phyloP scores from a whole-genome alignment of 2,113 vertebrate genomes.

The Gymnarchus niloticus region DNA sequence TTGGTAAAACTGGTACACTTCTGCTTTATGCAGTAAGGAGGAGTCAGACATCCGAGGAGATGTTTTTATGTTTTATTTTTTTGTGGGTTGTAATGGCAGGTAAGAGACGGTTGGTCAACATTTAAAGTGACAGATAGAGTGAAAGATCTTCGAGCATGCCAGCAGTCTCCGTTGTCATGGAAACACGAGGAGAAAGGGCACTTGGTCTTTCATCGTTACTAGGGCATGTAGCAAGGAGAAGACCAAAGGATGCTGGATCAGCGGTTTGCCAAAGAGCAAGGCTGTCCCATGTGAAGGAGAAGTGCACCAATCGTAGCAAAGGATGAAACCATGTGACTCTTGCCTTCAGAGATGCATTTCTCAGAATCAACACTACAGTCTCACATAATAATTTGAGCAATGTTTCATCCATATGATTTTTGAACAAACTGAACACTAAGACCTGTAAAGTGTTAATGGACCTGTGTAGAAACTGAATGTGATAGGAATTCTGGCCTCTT shows the following conservation, averaged over 20 bases:
- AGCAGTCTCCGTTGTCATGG: neutral
- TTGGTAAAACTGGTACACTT: neutral
- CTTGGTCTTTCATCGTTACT: neutral
- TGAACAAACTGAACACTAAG: neutral
- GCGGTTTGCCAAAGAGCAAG: neutral
- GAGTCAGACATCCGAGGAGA: neutral
- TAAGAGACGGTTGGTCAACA: neutral
- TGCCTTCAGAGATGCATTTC: neutral
- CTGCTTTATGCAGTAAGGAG: too few relatives aligned
- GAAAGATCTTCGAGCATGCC: neutral
- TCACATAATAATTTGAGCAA: neutral
- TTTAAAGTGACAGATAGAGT: slow-evolving; percentile 3
- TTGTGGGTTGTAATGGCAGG: neutral
- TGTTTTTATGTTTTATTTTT: too few relatives aligned
- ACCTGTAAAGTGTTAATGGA: neutral
- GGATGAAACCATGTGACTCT: neutral
- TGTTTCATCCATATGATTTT: neutral
- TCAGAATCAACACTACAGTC: neutral
- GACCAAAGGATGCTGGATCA: neutral
- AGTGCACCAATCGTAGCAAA: neutral
- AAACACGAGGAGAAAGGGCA: neutral
- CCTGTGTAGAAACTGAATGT: too few relatives aligned
- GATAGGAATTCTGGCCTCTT: neutral
- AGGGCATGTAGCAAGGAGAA: neutral
- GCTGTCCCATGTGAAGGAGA: neutral